phyloP scores from a whole-genome alignment of 2,888 invertebrate species.

The Ectemnius cavifrons region DNA sequence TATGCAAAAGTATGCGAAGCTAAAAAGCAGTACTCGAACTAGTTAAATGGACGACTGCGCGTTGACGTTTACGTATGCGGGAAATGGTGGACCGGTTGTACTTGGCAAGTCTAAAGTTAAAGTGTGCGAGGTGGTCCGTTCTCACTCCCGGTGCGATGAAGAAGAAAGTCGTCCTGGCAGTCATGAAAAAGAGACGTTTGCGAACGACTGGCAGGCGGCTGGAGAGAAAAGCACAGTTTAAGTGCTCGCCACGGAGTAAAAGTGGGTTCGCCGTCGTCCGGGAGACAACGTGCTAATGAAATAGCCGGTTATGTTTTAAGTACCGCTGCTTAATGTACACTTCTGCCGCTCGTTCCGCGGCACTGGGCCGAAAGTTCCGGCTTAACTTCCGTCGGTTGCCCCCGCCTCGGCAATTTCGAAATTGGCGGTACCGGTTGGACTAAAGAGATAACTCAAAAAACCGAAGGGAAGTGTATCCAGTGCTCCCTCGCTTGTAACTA shows the following conservation, averaged over 20 bases:
- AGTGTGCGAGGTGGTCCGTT: neutral
- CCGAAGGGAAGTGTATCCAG: neutral
- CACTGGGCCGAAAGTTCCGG: conserved; percentile 53
- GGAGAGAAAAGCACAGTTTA: conserved; percentile 55
- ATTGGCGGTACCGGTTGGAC: conserved; percentile 29
- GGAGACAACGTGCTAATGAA: conserved; percentile 67
- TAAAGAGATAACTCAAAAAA: conserved; percentile 15
- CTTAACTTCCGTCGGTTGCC: conserved; percentile 48
- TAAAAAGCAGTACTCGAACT: conserved; percentile 52
- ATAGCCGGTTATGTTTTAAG: conserved; percentile 68
- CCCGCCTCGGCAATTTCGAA: conserved; percentile 40
- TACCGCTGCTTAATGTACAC: conserved; percentile 59
- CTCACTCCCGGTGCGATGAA: neutral
- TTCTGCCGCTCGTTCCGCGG: conserved; percentile 46
- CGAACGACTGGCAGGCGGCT: neutral
- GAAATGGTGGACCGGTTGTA: conserved; percentile 44
- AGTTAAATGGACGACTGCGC: conserved; percentile 56
- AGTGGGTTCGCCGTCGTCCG: conserved; percentile 41
- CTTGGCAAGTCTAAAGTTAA: conserved; percentile 11
- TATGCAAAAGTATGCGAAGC: too few relatives aligned
- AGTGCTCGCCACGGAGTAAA: conserved; percentile 38
- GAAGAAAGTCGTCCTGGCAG: conserved; percentile 19
- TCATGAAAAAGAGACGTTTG: conserved; percentile 17
- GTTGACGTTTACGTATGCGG: conserved; percentile 60
- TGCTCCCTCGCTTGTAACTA: neutral